Conservation (phyloP, 2,797 vertebrate genomes). For the Botia kubotai region DNA sequence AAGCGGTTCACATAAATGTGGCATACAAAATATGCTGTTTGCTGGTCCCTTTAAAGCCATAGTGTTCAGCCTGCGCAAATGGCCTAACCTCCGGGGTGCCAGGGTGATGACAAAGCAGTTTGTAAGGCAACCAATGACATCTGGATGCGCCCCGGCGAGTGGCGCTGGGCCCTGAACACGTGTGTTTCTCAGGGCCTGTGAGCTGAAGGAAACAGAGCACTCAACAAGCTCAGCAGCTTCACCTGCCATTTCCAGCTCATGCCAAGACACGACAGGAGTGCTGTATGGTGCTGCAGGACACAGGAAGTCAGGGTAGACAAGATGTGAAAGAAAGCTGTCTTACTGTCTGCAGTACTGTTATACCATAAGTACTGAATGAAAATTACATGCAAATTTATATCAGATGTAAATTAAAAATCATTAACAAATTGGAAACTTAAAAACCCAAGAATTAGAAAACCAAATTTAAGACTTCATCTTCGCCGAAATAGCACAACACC, state of each 20-base stretch:
- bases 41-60: constrained; percentile 26
- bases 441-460: too few species aligned
- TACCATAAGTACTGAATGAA: not conserved
- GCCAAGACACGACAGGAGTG: constrained; percentile 15
- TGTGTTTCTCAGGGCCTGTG: constrained; percentile 25
- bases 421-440: too few species aligned
- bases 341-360: not conserved
- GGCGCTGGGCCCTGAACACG: not conserved
- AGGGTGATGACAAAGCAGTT: constrained; percentile 38
- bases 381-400: too few species aligned
- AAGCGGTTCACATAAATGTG: not conserved
- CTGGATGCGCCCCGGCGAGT: constrained; percentile 26
- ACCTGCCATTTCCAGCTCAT: constrained; percentile 28
- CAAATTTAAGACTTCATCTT: too few species aligned
- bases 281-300: not conserved
- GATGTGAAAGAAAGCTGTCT: not conserved
- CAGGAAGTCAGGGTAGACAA: constrained; percentile 1
- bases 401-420: too few species aligned
- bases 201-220: constrained; percentile 26
- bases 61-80: constrained; percentile 41
- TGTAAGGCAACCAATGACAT: constrained; percentile 36
- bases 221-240: constrained; percentile 36
- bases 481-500: too few species aligned
- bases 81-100: constrained; percentile 13
- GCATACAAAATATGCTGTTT: constrained; percentile 31